Evolutionary conservation across 2,888 invertebrate genomes (phyloP).

Genomic region (Rotaria magnacalcarata): DNA sequence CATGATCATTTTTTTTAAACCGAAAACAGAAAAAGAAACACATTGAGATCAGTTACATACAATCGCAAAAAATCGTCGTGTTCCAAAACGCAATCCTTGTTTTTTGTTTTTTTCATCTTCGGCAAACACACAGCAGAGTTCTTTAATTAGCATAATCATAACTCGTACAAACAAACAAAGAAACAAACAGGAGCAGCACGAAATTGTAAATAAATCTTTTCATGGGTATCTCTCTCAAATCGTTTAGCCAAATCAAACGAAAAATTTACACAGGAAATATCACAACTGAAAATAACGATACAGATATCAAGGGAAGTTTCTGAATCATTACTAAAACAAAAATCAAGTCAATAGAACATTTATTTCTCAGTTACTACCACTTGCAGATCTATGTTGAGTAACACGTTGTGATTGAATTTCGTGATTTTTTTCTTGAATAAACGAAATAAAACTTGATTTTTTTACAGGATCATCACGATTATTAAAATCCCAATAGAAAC

Average conservation of each 20-base stretch:
- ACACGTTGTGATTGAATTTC: not conserved
- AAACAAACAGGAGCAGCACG: not conserved
- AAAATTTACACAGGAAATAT: not conserved
- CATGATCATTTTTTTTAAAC: not conserved
- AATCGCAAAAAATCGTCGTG: not conserved
- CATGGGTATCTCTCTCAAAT: not conserved
- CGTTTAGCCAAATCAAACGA: not conserved
- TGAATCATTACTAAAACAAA: not conserved
- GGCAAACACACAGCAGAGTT: not conserved
- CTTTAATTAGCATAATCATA: not conserved
- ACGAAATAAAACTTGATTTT: not conserved
- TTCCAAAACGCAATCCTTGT: not conserved
- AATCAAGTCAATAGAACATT: not conserved
- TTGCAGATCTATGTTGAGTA: not conserved
- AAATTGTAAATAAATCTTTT: not conserved
- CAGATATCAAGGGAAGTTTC: not conserved
- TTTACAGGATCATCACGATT: not conserved
- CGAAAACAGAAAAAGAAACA: not conserved
- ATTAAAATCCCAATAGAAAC: slow-evolving; percentile 37
- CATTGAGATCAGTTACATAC: not conserved
- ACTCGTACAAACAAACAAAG: not conserved
- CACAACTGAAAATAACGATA: not conserved
- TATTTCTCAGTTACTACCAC: not conserved
- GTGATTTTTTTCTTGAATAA: slow-evolving; percentile 30
- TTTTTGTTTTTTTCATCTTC: not conserved